Evolutionary conservation across 1,140 invertebrate species (phyloP).

Genomic region (Bombus fervidus): DNA sequence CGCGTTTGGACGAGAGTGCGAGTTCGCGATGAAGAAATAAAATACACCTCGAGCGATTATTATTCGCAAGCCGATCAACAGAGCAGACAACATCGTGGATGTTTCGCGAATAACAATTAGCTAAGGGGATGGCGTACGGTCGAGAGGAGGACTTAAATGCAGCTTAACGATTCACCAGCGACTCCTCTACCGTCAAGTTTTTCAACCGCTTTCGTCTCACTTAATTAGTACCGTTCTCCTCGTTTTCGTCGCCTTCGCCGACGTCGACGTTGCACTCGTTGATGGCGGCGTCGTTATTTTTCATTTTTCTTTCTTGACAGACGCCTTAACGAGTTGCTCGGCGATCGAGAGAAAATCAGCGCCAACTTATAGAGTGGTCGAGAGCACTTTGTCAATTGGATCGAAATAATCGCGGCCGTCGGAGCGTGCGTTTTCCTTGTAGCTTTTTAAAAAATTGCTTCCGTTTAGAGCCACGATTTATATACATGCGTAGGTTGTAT

Average conservation of each 20-base stretch:
- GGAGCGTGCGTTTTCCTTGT: not conserved
- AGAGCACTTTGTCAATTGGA: slow-evolving; percentile 26
- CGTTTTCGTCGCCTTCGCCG: slow-evolving; percentile 5
- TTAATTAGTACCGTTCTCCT: slow-evolving; percentile 46
- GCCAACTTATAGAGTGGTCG: not conserved
- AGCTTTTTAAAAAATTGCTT: not conserved
- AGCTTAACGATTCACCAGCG: slow-evolving; percentile 48
- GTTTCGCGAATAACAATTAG: slow-evolving; percentile 65
- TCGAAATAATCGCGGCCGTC: slow-evolving; percentile 3
- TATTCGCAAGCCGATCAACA: slow-evolving; percentile 61
- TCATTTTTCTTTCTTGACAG: slow-evolving; percentile 31
- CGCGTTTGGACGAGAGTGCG: not conserved
- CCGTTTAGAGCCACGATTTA: not conserved
- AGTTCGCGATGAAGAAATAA: not conserved
- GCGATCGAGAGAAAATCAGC: slow-evolving; percentile 37
- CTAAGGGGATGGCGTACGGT: slow-evolving; percentile 17
- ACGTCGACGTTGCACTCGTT: not conserved
- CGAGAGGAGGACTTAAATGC: slow-evolving; percentile 42
- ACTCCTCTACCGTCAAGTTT: slow-evolving; percentile 30
- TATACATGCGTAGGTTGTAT: not conserved
- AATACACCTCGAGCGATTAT: slow-evolving; percentile 48
- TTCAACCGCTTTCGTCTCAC: slow-evolving; percentile 33
- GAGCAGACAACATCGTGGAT: slow-evolving; percentile 55
- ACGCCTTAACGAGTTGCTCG: slow-evolving; percentile 38
- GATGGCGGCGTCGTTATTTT: slow-evolving; percentile 16